Evolutionary conservation across 2,888 invertebrate genomes (phyloP).

Genomic region (Tachina lurida): DNA sequence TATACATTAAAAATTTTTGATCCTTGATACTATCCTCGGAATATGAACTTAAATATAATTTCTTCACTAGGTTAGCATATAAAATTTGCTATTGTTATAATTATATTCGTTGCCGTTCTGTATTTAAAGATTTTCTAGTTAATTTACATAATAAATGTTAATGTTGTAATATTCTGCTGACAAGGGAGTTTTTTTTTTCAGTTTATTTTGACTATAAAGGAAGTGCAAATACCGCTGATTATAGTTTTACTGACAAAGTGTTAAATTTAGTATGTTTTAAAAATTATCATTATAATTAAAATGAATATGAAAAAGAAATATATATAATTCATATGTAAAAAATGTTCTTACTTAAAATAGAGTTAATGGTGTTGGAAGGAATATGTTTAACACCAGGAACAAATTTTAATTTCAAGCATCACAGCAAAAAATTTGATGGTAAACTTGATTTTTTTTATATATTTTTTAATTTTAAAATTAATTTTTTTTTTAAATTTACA

Average conservation of each 20-base stretch:
- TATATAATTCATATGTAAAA: too few species aligned
- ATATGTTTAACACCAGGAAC: too few species aligned
- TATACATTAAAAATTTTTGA: not conserved
- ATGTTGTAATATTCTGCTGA: conserved; percentile 47
- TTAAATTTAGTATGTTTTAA: not conserved
- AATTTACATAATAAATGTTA: conserved; percentile 70
- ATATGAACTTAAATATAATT: not conserved
- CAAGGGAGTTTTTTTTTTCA: not conserved
- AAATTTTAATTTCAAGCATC: too few species aligned
- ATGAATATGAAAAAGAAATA: too few species aligned
- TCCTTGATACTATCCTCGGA: not conserved
- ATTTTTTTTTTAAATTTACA: too few species aligned
- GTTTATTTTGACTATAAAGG: conserved; percentile 10
- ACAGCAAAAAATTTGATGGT: too few species aligned
- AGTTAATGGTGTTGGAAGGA: too few species aligned
- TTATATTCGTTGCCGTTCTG: not conserved
- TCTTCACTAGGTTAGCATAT: not conserved
- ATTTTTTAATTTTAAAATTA: too few species aligned
- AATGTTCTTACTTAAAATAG: too few species aligned
- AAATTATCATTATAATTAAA: too few species aligned
- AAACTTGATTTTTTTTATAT: too few species aligned
- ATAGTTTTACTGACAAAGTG: conserved; percentile 19
- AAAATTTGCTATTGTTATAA: not conserved
- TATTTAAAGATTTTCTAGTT: conserved; percentile 55
- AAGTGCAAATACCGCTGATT: conserved; percentile 35